These are phyloP conservation scores for Pelecanoides urinatrix DNA, from an alignment of 2,113 vertebrate genomes.

Conservation along the genomic window DNA sequence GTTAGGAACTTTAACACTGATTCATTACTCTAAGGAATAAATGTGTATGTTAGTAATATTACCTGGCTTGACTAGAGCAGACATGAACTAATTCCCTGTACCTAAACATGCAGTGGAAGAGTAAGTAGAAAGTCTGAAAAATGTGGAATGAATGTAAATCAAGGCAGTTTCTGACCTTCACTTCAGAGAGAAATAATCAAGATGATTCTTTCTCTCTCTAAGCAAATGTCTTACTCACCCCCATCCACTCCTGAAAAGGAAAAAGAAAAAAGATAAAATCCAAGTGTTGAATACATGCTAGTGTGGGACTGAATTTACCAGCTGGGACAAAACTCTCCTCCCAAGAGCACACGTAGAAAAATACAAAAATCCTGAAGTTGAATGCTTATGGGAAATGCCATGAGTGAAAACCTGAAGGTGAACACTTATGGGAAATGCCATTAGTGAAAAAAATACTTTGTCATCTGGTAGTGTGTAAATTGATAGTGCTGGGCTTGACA, in stretches of 20 bases:
- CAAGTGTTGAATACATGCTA: too few relatives aligned
- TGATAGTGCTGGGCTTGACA: neutral
- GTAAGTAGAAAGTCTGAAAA: neutral
- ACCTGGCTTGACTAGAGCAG: neutral
- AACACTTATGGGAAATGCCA: neutral
- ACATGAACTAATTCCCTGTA: neutral
- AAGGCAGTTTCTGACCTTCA: neutral
- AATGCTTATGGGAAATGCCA: neutral
- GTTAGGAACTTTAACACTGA: neutral
- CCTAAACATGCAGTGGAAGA: neutral
- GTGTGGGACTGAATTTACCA: neutral
- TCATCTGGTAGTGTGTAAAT: neutral
- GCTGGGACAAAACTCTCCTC: neutral
- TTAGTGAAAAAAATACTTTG: neutral
- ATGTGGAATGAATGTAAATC: neutral
- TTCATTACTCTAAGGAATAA: neutral
- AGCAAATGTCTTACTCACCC: neutral
- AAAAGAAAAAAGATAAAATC: neutral
- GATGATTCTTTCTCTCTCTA: neutral
- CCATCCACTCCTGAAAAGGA: neutral
- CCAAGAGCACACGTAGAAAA: neutral
- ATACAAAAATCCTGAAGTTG: neutral
- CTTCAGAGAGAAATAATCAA: neutral
- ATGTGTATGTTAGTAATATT: neutral
- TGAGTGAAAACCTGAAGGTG: neutral